These are phyloP conservation scores for Sarotherodon lohbergeri DNA, from an alignment of 2,113 vertebrate genomes.

Conservation along the genomic window DNA sequence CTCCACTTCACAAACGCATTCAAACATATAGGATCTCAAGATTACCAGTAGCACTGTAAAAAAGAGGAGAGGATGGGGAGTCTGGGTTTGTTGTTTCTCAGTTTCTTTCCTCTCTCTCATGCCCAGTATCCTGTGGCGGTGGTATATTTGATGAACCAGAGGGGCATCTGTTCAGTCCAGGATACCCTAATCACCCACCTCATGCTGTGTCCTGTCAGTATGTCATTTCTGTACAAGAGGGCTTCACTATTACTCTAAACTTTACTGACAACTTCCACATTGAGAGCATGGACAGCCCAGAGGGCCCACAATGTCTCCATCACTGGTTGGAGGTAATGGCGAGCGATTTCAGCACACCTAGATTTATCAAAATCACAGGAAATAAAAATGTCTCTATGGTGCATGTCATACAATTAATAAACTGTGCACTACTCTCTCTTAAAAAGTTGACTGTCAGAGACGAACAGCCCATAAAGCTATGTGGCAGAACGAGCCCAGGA, in stretches of 20 bases:
- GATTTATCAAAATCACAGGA: neutral
- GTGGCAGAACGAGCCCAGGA: slow-evolving; percentile 66
- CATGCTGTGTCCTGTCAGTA: slow-evolving; percentile 65
- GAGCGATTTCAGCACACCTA: neutral
- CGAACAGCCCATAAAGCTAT: slow-evolving; percentile 46
- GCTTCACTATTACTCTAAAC: slow-evolving; percentile 64
- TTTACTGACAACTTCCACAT: slow-evolving; percentile 71
- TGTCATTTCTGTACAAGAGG: slow-evolving; percentile 58
- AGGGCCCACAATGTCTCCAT: slow-evolving; percentile 44
- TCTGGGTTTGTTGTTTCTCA: neutral
- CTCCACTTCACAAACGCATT: neutral
- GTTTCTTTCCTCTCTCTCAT: slow-evolving; percentile 25
- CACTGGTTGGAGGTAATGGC: slow-evolving; percentile 70
- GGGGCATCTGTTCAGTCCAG: slow-evolving; percentile 68
- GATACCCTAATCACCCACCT: slow-evolving; percentile 53
- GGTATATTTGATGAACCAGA: slow-evolving; percentile 62
- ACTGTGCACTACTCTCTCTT: neutral
- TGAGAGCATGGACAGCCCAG: slow-evolving; percentile 43
- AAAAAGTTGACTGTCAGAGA: slow-evolving; percentile 50
- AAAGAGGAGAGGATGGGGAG: neutral
- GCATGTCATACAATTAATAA: neutral
- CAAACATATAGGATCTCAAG: neutral
- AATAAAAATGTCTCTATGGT: neutral
- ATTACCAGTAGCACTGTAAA: neutral
- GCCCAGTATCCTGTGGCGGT: slow-evolving; percentile 58